These are phyloP conservation scores for Caradrina kadenii DNA, from an alignment of 2,888 invertebrate species.

Conservation along the genomic window DNA sequence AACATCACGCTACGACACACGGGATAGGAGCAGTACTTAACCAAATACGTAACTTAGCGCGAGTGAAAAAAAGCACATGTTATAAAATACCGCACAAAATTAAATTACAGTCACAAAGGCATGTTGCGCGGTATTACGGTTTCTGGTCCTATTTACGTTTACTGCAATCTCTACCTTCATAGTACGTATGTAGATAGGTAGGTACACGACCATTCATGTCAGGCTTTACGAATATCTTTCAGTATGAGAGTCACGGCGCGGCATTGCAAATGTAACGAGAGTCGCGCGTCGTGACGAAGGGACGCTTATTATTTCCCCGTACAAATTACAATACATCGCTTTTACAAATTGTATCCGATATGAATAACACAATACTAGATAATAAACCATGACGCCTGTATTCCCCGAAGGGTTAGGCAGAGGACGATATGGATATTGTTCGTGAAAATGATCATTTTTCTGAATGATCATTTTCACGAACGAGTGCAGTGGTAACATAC, in stretches of 20 bases:
- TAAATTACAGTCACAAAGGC: too few relatives aligned
- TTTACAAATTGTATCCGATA: conserved; percentile 2
- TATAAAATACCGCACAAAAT: too few relatives aligned
- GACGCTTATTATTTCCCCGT: conserved; percentile 20
- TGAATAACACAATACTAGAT: too few relatives aligned
- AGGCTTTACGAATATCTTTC: conserved; percentile 27
- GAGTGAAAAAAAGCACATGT: too few relatives aligned
- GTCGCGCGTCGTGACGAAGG: conserved; percentile 17
- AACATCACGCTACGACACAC: too few relatives aligned
- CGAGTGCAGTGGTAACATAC: too few relatives aligned
- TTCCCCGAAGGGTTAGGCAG: too few relatives aligned
- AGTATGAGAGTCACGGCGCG: conserved; percentile 36
- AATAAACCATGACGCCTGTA: too few relatives aligned
- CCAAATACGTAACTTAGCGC: too few relatives aligned
- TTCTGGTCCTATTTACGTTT: background rate
- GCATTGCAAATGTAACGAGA: conserved; percentile 43
- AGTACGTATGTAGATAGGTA: background rate
- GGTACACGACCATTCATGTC: conserved; percentile 1
- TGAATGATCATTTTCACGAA: too few relatives aligned
- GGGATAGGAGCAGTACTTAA: too few relatives aligned
- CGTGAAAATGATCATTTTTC: too few relatives aligned
- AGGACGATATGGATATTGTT: conserved; percentile 2
- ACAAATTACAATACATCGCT: conserved; percentile 35
- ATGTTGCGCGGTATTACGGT: background rate
- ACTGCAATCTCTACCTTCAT: background rate